phyloP scores from a whole-genome alignment of 2,888 invertebrate genomes.

The Drosophila paucipuncta region DNA sequence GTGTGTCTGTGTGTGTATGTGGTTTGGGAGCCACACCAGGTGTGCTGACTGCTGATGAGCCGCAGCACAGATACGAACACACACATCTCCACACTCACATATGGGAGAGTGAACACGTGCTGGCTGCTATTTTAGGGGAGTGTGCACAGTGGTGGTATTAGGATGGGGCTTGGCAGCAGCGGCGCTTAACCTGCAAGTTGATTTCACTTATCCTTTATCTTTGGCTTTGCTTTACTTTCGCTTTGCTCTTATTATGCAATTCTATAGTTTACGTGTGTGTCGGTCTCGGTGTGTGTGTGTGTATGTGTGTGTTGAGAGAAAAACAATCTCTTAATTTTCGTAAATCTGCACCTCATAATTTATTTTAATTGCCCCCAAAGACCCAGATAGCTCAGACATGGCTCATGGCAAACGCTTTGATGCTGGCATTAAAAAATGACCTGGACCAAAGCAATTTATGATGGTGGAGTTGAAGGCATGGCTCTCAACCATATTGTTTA shows the following conservation, averaged over 20 bases:
- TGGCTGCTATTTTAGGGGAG: constrained; percentile 23
- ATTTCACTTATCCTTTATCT: constrained; percentile 79
- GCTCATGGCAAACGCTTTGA: constrained; percentile 39
- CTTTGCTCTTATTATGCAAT: constrained; percentile 47
- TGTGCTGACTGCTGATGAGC: constrained; percentile 76
- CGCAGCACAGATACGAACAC: constrained; percentile 19
- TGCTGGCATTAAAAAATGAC: constrained; percentile 68
- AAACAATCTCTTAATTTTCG: constrained; percentile 82
- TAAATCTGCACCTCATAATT: constrained; percentile 84
- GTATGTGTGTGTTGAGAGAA: constrained; percentile 33
- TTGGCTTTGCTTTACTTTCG: constrained; percentile 33
- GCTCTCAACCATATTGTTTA: constrained; percentile 69
- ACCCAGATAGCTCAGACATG: constrained; percentile 49
- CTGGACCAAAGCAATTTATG: constrained; percentile 77
- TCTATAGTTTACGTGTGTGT: constrained; percentile 10
- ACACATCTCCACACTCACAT: constrained; percentile 12
- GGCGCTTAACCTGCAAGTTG: constrained; percentile 76
- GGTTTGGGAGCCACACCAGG: constrained; percentile 53
- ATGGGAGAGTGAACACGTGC: constrained; percentile 57
- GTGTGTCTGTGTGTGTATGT: constrained; percentile 18
- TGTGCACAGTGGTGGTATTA: constrained; percentile 30
- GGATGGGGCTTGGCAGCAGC: constrained; percentile 15
- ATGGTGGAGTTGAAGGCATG: constrained; percentile 37
- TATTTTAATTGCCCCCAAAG: constrained; percentile 83
- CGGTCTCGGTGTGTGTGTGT: background rate